A percentile compares a stretch with the other conserved stretches of the same genome.
Conservation (phyloP, 1,140 invertebrate genomes). For the Phortica variegata region DNA sequence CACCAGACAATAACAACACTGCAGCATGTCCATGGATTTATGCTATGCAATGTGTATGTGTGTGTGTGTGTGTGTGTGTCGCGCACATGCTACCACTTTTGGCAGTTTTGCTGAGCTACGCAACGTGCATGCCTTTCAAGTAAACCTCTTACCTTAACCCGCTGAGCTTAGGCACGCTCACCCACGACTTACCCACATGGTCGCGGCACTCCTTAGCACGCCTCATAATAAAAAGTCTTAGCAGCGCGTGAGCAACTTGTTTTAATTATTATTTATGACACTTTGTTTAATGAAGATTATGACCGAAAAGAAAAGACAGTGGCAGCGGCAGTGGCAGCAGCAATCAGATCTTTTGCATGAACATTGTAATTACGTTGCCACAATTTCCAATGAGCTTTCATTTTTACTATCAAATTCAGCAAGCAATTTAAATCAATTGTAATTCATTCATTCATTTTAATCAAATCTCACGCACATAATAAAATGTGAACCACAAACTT, state of each 20-base stretch:
- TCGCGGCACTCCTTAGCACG: slow-evolving; percentile 25
- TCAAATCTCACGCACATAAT: slow-evolving; percentile 29
- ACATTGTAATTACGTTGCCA: slow-evolving; percentile 35
- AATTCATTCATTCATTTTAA: slow-evolving; percentile 45
- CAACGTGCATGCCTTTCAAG: slow-evolving; percentile 18
- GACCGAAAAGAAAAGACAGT: slow-evolving; percentile 25
- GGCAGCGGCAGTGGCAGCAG: neutral
- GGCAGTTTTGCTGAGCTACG: slow-evolving; percentile 34
- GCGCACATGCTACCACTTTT: slow-evolving; percentile 43
- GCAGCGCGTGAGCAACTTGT: slow-evolving; percentile 49
- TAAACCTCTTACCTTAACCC: slow-evolving; percentile 37
- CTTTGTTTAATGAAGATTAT: slow-evolving; percentile 37
- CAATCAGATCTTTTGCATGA: slow-evolving; percentile 27
- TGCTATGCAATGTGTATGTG: slow-evolving; percentile 1
- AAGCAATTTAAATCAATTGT: slow-evolving; percentile 54
- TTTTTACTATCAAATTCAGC: too few relatives aligned
- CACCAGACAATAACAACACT: neutral
- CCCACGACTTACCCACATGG: slow-evolving; percentile 15
- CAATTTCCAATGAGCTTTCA: too few relatives aligned
- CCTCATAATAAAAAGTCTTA: slow-evolving; percentile 51
- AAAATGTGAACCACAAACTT: slow-evolving; percentile 23
- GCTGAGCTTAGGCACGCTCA: neutral
- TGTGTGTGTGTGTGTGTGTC: slow-evolving; percentile 9
- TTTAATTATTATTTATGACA: slow-evolving; percentile 56
- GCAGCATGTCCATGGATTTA: neutral